A percentile compares a stretch with the other conserved stretches of the same genome.
Conservation (phyloP, 2,888 invertebrate genomes). For the Acleris literana region DNA sequence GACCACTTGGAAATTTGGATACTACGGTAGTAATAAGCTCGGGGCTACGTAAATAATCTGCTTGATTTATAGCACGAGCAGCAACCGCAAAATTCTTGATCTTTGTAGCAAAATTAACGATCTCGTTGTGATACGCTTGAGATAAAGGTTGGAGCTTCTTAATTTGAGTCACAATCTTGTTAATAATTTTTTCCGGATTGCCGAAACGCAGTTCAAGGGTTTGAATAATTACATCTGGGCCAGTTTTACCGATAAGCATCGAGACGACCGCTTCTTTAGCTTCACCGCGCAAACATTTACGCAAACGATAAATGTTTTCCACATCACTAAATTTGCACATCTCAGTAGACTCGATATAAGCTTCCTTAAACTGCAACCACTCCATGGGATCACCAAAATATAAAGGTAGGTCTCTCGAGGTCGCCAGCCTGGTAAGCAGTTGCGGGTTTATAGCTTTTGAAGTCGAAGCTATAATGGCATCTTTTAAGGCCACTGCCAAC, state of each 20-base stretch:
- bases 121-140: conserved; percentile 27
- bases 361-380: background rate
- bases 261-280: conserved; percentile 33
- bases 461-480: background rate
- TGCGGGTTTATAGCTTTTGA: background rate
- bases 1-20: conserved; percentile 28
- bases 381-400: background rate
- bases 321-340: conserved; percentile 25
- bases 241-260: conserved; percentile 22
- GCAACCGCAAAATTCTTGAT: conserved; percentile 23
- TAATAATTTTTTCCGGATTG: conserved; percentile 29
- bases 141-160: conserved; percentile 32
- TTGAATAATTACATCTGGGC: conserved; percentile 23
- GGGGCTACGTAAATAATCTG: conserved; percentile 25
- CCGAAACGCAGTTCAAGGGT: conserved; percentile 34
- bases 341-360: background rate
- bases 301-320: conserved; percentile 35
- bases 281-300: conserved; percentile 35
- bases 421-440: conserved; percentile 3
- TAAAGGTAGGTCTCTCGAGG: background rate
- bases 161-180: conserved; percentile 24
- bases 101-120: conserved; percentile 23
- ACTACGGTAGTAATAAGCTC: conserved; percentile 29
- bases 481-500: conserved; percentile 6
- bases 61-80: conserved; percentile 13